phyloP scores from a whole-genome alignment of 2,797 vertebrate species.

The Malurus leucopterus region DNA sequence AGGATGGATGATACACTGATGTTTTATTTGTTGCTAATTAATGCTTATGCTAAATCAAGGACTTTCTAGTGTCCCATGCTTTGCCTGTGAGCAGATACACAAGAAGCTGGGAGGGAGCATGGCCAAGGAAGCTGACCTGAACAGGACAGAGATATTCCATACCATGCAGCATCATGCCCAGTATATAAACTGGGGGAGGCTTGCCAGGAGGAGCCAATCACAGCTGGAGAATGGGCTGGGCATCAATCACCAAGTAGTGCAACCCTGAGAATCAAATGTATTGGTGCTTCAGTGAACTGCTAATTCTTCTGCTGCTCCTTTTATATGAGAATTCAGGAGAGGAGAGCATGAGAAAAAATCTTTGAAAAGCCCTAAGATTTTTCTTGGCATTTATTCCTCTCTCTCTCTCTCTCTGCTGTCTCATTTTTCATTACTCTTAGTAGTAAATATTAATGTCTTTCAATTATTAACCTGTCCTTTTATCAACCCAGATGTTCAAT shows the following conservation, averaged over 20 bases:
- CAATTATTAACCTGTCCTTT: not conserved
- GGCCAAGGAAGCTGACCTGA: not conserved
- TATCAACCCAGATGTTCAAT: not conserved
- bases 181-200: not conserved
- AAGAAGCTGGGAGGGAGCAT: not conserved
- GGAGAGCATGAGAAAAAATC: too few species aligned
- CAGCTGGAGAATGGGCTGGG: not conserved
- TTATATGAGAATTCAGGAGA: too few species aligned
- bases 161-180: not conserved
- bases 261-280: too few species aligned
- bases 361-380: too few species aligned
- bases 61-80: not conserved
- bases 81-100: not conserved
- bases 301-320: too few species aligned
- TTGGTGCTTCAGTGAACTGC: too few species aligned
- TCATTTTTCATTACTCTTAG: not conserved
- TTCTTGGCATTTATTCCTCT: not conserved
- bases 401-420: not conserved
- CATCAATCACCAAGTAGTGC: not conserved
- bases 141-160: too few species aligned
- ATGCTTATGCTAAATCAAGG: not conserved
- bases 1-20: not conserved
- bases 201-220: not conserved
- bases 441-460: not conserved
- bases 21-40: not conserved